A percentile compares a stretch with the other conserved stretches of the same genome.
phyloP scores from a whole-genome alignment of 2,797 vertebrate genomes.

The Tiaroga cobitis region DNA sequence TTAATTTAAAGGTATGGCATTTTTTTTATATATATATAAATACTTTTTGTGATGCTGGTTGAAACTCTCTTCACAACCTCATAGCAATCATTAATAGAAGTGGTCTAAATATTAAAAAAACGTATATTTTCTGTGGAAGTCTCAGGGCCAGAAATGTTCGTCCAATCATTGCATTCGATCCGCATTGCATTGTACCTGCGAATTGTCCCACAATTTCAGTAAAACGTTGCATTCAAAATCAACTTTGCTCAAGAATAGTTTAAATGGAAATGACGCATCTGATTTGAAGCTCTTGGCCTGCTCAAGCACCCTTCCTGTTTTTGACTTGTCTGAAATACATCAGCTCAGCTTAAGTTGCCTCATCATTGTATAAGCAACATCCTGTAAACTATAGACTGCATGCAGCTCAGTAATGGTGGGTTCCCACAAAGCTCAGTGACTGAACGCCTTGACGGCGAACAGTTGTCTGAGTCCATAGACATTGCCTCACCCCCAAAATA shows the following conservation, averaged over 20 bases:
- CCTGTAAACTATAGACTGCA: not conserved
- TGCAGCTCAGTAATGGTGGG: not conserved
- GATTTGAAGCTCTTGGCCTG: not conserved
- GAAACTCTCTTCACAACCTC: too few relatives aligned
- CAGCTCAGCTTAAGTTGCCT: conserved; percentile 3
- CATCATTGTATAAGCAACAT: conserved; percentile 27
- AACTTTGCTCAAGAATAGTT: not conserved
- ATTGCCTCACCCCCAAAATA: conserved; percentile 5
- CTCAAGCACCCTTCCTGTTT: conserved; percentile 13
- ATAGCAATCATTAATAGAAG: too few relatives aligned
- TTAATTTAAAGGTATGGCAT: too few relatives aligned
- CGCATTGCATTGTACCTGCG: too few relatives aligned
- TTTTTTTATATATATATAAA: too few relatives aligned
- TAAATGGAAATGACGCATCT: not conserved
- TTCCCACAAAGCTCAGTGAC: conserved; percentile 3
- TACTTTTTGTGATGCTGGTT: too few relatives aligned
- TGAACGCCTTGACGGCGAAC: not conserved
- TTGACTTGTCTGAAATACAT: not conserved
- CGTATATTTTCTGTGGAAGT: too few relatives aligned
- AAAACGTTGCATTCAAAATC: too few relatives aligned
- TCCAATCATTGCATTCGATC: too few relatives aligned
- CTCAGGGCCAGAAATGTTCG: too few relatives aligned
- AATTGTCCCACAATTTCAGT: too few relatives aligned
- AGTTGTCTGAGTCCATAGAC: not conserved
- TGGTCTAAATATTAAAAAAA: too few relatives aligned